Evolutionary conservation across 2,113 vertebrate genomes (phyloP), one percentile per base, ranked within the genome.

Genomic region (Scortum barcoo): DNA sequence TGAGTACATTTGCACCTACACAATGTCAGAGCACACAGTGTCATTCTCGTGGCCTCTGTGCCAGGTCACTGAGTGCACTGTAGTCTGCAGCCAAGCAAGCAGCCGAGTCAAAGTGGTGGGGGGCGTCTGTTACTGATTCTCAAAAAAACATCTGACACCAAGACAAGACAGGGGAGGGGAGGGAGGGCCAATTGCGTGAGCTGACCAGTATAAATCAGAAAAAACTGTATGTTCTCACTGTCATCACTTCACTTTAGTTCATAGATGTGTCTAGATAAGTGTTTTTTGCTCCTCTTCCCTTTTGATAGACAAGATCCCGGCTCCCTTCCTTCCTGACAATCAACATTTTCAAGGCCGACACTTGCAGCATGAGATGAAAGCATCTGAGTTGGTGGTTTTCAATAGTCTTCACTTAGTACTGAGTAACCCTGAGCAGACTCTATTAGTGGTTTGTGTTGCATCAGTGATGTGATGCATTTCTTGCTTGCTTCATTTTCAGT

Each of bases 401-500:
- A 68, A 50, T n/a, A 62, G 73, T 68, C 46, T 72, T 77, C 68
- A 77, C 81, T 91, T 66, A 74, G 36, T 33, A 22, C 40, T 65
- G 24, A 84, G 60, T 65, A 66, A 83, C 44, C 68, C 79, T 38
- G 20, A 66, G 73, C 36, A 73, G 86, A 71, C 78, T 83, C 81
- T 80, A 87, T 90, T 84, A 88, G 81, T 80, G 80, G 77, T 74
- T 77, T 79, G 54, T 67, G 76, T 61, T 72, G 60, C 69, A 76
- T 85, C 80, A 20, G 42, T 54, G 12, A 76, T 42, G 46, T 40
- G 24, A 69, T 84, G 68, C 53, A 28, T 77, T 81, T 65, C 42
- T 46, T 57, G 28, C 19, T 28, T 22, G 72, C 30, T 67, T 61
- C 46, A 44, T 68, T 84, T 78, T 79, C 22, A 26, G 22, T 81